Percentiles rank a stretch among this genome's conserved stretches.
phyloP scores from a whole-genome alignment of 2,888 invertebrate species.

The Stramonita haemastoma region DNA sequence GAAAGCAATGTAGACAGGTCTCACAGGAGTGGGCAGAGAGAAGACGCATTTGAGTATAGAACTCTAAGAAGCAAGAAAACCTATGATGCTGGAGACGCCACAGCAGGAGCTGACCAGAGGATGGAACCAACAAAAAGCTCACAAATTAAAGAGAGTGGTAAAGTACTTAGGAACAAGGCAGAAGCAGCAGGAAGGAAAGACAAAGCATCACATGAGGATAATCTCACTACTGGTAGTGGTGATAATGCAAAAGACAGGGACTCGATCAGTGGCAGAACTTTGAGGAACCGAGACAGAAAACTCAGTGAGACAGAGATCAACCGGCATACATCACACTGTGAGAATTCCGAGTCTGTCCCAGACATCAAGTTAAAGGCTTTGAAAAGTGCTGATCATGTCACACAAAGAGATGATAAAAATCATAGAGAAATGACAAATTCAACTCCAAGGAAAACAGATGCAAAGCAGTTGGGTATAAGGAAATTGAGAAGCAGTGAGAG shows the following conservation, averaged over 20 bases:
- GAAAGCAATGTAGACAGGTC: background rate
- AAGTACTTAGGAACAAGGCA: background rate
- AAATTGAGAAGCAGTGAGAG: background rate
- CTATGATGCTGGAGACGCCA: background rate
- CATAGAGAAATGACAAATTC: background rate
- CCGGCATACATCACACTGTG: background rate
- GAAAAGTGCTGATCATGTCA: background rate
- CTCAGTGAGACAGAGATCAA: background rate
- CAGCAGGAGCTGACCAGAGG: background rate
- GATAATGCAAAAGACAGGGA: background rate
- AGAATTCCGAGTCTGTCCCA: background rate
- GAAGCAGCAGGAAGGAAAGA: background rate
- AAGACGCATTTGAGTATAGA: background rate
- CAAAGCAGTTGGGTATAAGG: background rate
- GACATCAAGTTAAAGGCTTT: background rate
- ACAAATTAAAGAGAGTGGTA: background rate
- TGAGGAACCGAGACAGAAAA: background rate
- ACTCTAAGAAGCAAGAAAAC: background rate
- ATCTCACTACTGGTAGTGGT: background rate
- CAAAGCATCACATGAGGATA: background rate
- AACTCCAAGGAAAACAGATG: background rate
- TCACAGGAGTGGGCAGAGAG: background rate
- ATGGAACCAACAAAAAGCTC: background rate
- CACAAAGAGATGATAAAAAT: background rate
- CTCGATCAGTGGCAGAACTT: background rate